Evolutionary conservation across 2,888 invertebrate genomes (phyloP), one percentile per base, ranked within the genome.

Genomic region (Drosophila aldrichi): DNA sequence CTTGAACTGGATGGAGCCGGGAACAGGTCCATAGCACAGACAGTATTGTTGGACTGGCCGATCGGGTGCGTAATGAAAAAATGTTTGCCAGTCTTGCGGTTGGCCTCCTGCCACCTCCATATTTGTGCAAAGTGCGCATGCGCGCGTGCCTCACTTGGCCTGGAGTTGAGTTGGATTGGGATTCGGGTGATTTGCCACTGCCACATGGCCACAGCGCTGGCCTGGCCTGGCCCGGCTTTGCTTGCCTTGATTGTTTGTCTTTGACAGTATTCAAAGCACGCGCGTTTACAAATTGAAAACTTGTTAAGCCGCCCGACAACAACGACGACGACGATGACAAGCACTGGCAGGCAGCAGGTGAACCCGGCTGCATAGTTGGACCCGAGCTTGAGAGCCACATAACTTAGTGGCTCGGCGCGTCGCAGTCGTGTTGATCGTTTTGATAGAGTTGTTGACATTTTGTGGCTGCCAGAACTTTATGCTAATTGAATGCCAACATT

Each of bases 211-310:
- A 54, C 60, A 54, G 75, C 2, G 4, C 10, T n/a, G 52, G n/a
- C 36, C 7, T n/a, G 25, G 18, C 40, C 32, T 22, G 20, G 20
- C 20, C 1, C 2, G 20, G 20, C 20, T 10, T 38, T n/a, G 10
- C 38, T 43, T 55, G 55, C 43, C 69, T 68, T 62, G 76, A 82
- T 82, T 78, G 66, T 59, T 61, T 62, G 56, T 38, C 60, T 62
- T 57, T 56, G 62, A 51, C 66, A 78, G 81, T 87, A 89, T 90
- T 89, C 88, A 85, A 88, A 85, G 87, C 88, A 89, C 89, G 88
- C 85, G 85, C 83, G 78, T 74, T 86, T 82, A 88, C 88, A 89
- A 88, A 88, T 88, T 89, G 88, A 88, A 88, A 88, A 89, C 88
- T 85, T 87, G 88, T 87, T 88, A 85, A 88, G 78, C 77, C 74